Base-by-base conservation (phyloP, 2,797 vertebrate species). In the Sebastes matsubarae region DNA sequence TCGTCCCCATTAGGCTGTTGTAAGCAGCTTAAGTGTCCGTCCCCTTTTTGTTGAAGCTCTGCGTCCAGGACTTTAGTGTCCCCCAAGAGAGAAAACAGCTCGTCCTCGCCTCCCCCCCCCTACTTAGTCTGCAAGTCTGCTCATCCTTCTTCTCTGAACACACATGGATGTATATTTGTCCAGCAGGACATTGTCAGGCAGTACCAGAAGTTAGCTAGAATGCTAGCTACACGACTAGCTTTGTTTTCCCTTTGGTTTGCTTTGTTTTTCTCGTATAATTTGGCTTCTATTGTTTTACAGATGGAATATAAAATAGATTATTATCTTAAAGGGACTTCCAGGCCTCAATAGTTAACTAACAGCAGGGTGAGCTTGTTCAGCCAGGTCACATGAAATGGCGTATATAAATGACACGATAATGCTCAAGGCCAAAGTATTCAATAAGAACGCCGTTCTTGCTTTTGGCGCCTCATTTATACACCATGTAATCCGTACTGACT, bases 21-120 rank as follows among this genome's bases (percentile, higher is more conserved):
- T 84, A 89, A 91, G 92, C 83, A 64, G 87, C 87, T 92, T 90
- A 90, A 68, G 64, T 64, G 65, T 79, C 61, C 1, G 13, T 80
- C 85, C 20, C 65, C 42, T 76, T 68, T 88, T 77, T 85, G 77
- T 71, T 8, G 61, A 65, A 77, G 86, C 85, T 75, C 38, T 67
- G 85, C 10, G 24, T 77, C 68, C 75, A 69, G 38, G 67, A 72
- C 81, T 87, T 81, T 27, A 84, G 54, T 34, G 57, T 27, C 60
- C 65, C 86, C 54, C 57, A 30, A 34, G 80, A 79, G 65, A 79
- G 30, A 34, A 54, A 52, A 50, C 2, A 10, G 14, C 68, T 63
- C 11, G 7, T 68, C 24, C 54, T 76, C 20, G 4, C 36, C 4
- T 2, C 2, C 2, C 1, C 5, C 2, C 32, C 2, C 9, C 5